phyloP scores from a whole-genome alignment of 37 sponge, comb jelly and placozoan genomes.

The Haliclona indistincta region DNA sequence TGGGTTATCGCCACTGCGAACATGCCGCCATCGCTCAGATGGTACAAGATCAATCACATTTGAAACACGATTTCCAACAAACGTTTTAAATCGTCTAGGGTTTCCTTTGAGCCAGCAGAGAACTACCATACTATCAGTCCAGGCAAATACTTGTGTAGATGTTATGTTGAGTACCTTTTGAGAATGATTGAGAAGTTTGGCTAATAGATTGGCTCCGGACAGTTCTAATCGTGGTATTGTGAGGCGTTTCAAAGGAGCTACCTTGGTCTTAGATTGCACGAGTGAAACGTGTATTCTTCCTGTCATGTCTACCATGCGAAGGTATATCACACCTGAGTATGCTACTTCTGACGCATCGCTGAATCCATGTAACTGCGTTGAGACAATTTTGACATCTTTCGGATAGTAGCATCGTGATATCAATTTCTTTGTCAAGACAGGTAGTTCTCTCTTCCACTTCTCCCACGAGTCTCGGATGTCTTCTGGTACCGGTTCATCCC shows the following conservation, averaged over 20 bases:
- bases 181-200: background rate
- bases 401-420: slow-evolving; percentile 29
- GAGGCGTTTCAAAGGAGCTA: slow-evolving; percentile 5
- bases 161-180: background rate
- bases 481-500: slow-evolving; percentile 31
- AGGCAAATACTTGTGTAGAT: background rate
- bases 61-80: slow-evolving; percentile 19
- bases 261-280: slow-evolving; percentile 4
- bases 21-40: slow-evolving; percentile 14
- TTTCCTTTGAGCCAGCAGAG: slow-evolving; percentile 9
- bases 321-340: slow-evolving; percentile 39
- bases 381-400: background rate
- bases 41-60: slow-evolving; percentile 2
- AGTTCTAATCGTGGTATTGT: slow-evolving; percentile 7
- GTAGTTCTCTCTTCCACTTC: slow-evolving; percentile 22
- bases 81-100: slow-evolving; percentile 14
- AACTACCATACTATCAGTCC: slow-evolving; percentile 15
- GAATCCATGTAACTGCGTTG: slow-evolving; percentile 38
- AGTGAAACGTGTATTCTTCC: slow-evolving; percentile 11
- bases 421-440: background rate
- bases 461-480: slow-evolving; percentile 13
- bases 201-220: background rate
- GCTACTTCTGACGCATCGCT: slow-evolving; percentile 35
- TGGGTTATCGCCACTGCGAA: slow-evolving; percentile 1
- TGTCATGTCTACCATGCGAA: slow-evolving; percentile 17